A percentile compares a stretch with the other conserved stretches of the same genome.
phyloP scores from a whole-genome alignment of 2,113 vertebrate genomes.

The Asarcornis scutulata region DNA sequence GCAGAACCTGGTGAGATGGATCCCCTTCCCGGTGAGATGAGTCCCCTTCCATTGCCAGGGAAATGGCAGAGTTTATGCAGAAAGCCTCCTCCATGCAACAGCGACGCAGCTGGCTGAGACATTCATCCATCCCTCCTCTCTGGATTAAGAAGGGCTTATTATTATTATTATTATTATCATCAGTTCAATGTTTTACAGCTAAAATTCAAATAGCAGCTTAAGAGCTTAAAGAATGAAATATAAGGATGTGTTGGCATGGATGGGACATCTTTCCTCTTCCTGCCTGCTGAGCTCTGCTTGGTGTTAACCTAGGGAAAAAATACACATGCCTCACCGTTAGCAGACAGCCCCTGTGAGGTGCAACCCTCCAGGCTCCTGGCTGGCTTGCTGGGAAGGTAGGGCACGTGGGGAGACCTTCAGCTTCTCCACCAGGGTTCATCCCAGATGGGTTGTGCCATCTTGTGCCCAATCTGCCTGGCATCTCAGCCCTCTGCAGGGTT shows the following conservation, averaged over 20 bases:
- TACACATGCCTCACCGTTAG: not conserved
- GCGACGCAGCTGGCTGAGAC: not conserved
- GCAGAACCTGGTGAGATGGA: not conserved
- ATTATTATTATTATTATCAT: not conserved
- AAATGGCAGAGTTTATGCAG: not conserved
- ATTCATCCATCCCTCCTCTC: not conserved
- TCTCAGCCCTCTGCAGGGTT: not conserved
- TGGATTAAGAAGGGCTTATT: not conserved
- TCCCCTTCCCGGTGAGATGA: not conserved
- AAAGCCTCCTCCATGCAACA: not conserved
- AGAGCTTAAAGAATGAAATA: slow-evolving; percentile 42
- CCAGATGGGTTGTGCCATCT: fast-evolving
- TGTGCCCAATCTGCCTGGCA: not conserved
- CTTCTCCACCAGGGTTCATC: not conserved
- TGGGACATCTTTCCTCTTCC: not conserved
- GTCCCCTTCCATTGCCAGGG: not conserved
- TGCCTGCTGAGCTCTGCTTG: not conserved
- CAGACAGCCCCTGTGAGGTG: too few relatives aligned
- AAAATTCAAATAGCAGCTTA: slow-evolving; percentile 52
- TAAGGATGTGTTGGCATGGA: slow-evolving; percentile 1
- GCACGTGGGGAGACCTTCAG: fast-evolving
- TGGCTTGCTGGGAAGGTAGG: not conserved
- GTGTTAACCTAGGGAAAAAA: not conserved
- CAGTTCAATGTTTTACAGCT: slow-evolving; percentile 52
- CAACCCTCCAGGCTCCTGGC: not conserved